Evolutionary conservation across 2,888 invertebrate genomes (phyloP).

Genomic region (Drosophila melanosoma): DNA sequence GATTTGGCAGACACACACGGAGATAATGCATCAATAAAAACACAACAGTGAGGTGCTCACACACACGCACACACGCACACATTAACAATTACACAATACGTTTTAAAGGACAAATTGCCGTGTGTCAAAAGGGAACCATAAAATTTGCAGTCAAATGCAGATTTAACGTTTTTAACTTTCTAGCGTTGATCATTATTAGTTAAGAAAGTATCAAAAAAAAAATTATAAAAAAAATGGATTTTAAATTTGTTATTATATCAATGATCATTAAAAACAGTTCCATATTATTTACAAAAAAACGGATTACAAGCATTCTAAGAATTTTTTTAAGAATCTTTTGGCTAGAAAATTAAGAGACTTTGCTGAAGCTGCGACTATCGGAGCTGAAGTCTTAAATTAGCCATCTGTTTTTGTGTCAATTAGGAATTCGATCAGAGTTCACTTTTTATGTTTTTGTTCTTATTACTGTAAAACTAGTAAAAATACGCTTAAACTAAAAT

Average conservation of each 20-base stretch:
- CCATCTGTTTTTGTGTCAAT: neutral
- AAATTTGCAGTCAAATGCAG: slow-evolving; percentile 60
- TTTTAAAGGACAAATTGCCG: slow-evolving; percentile 49
- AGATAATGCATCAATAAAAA: slow-evolving; percentile 77
- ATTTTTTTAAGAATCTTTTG: neutral
- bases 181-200: neutral
- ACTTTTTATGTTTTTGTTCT: neutral
- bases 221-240: neutral
- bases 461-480: neutral
- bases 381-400: neutral
- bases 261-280: neutral
- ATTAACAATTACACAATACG: slow-evolving; percentile 37
- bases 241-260: rapidly evolving
- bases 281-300: neutral
- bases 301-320: neutral
- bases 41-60: slow-evolving; percentile 60
- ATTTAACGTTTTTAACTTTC: neutral
- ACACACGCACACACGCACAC: slow-evolving; percentile 3
- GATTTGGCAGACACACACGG: slow-evolving; percentile 47
- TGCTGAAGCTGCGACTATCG: neutral
- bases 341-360: neutral
- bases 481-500: neutral
- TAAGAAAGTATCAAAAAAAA: neutral
- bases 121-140: slow-evolving; percentile 47
- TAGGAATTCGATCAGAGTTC: neutral